Conservation (phyloP, 2,113 vertebrate species). For the Myxocyprinus asiaticus region DNA sequence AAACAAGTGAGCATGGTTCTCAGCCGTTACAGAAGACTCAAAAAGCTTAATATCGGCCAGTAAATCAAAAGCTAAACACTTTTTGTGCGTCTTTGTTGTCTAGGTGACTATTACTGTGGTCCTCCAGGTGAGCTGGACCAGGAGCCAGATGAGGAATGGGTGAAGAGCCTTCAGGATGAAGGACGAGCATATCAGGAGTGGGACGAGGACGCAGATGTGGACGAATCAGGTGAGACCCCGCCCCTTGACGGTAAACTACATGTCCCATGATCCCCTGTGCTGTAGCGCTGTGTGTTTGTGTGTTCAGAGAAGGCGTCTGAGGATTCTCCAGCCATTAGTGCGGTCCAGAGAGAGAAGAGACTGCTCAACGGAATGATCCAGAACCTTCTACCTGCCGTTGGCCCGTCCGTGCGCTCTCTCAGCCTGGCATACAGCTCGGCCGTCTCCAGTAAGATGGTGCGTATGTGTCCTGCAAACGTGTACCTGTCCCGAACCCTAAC, state of each 20-base stretch:
- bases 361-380: constrained; percentile 92
- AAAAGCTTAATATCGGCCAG: too few species aligned
- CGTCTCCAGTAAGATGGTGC: constrained; percentile 95
- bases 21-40: too few species aligned
- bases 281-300: background rate
- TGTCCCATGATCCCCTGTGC: background rate
- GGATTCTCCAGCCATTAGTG: constrained; percentile 79
- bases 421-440: constrained; percentile 92
- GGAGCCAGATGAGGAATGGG: constrained; percentile 91
- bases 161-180: constrained; percentile 85
- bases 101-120: constrained; percentile 88
- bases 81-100: background rate
- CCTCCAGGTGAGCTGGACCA: constrained; percentile 81
- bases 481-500: too few species aligned
- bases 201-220: constrained; percentile 97
- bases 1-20: too few species aligned
- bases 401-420: constrained; percentile 87
- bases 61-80: too few species aligned
- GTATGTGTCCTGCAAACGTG: constrained; percentile 22
- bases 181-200: constrained; percentile 90
- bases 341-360: constrained; percentile 86
- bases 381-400: constrained; percentile 85
- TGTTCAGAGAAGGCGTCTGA: constrained; percentile 80
- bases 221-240: constrained; percentile 87
- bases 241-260: background rate